Percentiles rank a stretch among this genome's conserved stretches.
Evolutionary conservation across 53 echinoderm and acorn worm genomes (phyloP).

Genomic region (Stichopus horrens): DNA sequence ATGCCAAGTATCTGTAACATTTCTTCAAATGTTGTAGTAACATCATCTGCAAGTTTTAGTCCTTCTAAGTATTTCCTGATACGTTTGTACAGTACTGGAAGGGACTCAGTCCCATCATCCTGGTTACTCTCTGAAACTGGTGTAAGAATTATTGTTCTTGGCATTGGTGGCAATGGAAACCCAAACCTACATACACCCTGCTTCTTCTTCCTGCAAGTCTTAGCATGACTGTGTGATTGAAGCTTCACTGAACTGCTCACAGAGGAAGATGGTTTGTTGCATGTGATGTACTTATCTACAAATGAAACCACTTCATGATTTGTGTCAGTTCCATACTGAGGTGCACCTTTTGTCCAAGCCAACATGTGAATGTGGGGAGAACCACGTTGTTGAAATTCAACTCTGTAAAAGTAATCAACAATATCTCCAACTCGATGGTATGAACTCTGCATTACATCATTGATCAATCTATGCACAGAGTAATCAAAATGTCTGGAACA

Average conservation of each 20-base stretch:
- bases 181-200: constrained; percentile 31
- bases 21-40: constrained; percentile 37
- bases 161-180: constrained; percentile 24
- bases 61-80: constrained; percentile 7
- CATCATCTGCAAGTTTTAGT: constrained; percentile 28
- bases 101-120: not conserved
- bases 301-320: constrained; percentile 19
- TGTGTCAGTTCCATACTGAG: constrained; percentile 11
- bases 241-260: constrained; percentile 18
- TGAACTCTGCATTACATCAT: constrained; percentile 27
- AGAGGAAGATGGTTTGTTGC: not conserved
- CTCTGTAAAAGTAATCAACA: constrained; percentile 35
- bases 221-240: constrained; percentile 30
- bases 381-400: constrained; percentile 51
- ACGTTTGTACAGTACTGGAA: not conserved
- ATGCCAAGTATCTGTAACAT: constrained; percentile 47
- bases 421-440: constrained; percentile 40
- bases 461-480: constrained; percentile 8
- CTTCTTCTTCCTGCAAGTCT: constrained; percentile 20
- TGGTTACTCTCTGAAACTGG: not conserved
- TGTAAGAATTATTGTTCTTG: constrained; percentile 36
- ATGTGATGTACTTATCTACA: constrained; percentile 11
- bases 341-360: constrained; percentile 47
- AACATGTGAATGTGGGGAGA: constrained; percentile 42
- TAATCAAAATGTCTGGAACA: constrained; percentile 39